These are phyloP conservation scores for Lates japonicus DNA, from an alignment of 2,797 vertebrate genomes.

Conservation along the genomic window DNA sequence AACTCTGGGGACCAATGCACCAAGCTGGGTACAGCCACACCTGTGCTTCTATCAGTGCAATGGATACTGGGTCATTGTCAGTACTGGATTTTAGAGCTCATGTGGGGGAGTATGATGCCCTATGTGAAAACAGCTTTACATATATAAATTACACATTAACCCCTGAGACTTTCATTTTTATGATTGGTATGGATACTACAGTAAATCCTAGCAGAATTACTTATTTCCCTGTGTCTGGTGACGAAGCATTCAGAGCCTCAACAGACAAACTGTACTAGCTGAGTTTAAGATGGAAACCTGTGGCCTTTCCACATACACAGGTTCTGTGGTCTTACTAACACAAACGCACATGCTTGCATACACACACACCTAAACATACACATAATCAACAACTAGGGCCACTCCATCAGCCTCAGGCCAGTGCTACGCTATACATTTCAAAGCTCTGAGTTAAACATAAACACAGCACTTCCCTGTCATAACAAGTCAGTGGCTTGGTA, in stretches of 20 bases:
- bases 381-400: conserved; percentile 53
- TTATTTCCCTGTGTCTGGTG: not conserved
- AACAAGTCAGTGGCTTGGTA: conserved; percentile 76
- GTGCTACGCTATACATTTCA: conserved; percentile 81
- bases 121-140: not conserved
- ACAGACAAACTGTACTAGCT: not conserved
- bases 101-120: not conserved
- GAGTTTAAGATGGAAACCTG: conserved; percentile 23
- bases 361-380: conserved; percentile 46
- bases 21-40: conserved; percentile 25
- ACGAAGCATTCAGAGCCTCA: not conserved
- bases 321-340: conserved; percentile 25
- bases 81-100: conserved; percentile 8
- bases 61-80: conserved; percentile 34
- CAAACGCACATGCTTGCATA: conserved; percentile 22
- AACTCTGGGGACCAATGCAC: conserved; percentile 35
- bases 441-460: conserved; percentile 80
- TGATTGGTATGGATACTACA: not conserved
- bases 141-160: not conserved
- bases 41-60: conserved; percentile 42
- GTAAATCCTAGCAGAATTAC: conserved; percentile 4
- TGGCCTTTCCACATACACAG: conserved; percentile 28
- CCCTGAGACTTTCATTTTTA: not conserved
- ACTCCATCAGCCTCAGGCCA: conserved; percentile 73
- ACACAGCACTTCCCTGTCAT: conserved; percentile 85